Percentiles rank a stretch among this genome's conserved stretches.
phyloP scores from a whole-genome alignment of 2,797 vertebrate genomes.

The Neoniphon sammara region DNA sequence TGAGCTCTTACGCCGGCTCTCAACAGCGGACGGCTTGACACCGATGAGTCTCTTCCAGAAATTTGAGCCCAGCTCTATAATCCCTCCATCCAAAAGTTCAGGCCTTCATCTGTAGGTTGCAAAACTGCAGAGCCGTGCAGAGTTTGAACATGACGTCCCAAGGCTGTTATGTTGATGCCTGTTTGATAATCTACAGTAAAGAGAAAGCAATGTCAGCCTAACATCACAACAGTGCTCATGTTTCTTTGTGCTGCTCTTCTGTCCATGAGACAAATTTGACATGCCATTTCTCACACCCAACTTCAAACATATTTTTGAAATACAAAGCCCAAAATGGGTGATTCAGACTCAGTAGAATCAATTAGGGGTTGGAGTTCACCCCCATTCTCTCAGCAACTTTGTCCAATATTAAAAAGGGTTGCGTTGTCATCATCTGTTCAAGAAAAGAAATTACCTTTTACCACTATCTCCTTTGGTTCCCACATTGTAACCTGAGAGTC shows the following conservation, averaged over 20 bases:
- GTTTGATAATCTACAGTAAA: constrained; percentile 48
- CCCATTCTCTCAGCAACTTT: too few relatives aligned
- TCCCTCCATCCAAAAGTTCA: constrained; percentile 70
- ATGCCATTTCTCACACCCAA: constrained; percentile 11
- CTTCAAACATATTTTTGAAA: constrained; percentile 15
- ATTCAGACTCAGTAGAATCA: constrained; percentile 24
- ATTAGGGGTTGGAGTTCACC: background rate
- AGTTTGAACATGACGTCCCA: constrained; percentile 35
- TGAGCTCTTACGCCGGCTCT: constrained; percentile 66
- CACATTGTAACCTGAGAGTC: too few relatives aligned
- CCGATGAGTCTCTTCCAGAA: constrained; percentile 66
- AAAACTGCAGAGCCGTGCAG: constrained; percentile 47
- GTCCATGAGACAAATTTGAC: constrained; percentile 8
- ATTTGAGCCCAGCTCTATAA: constrained; percentile 71
- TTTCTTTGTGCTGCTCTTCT: background rate
- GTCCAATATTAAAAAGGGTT: too few relatives aligned
- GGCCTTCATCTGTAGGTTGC: constrained; percentile 36
- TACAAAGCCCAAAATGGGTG: background rate
- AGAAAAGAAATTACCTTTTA: too few relatives aligned
- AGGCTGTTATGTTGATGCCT: constrained; percentile 44
- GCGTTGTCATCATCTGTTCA: too few relatives aligned
- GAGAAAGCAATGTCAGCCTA: constrained; percentile 24
- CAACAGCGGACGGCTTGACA: constrained; percentile 62
- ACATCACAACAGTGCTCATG: constrained; percentile 7
- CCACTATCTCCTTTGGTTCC: too few relatives aligned